These are phyloP conservation scores for Siderastrea siderea DNA, from an alignment of 92 coral and sea anemone genomes.

Conservation along the genomic window DNA sequence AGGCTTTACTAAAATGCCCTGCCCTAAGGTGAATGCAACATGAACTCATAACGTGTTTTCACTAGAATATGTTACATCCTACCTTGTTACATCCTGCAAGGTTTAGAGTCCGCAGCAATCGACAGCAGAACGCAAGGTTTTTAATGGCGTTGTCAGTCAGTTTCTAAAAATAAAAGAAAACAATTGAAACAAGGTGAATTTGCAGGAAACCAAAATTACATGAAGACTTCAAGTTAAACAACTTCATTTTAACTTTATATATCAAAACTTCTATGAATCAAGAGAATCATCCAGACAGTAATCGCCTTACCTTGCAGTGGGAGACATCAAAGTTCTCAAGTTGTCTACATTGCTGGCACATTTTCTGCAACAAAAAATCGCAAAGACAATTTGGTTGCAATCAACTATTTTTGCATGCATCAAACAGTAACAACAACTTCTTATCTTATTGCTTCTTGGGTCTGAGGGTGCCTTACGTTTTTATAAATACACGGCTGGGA, in stretches of 20 bases:
- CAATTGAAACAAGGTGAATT: not conserved
- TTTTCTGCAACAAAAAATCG: slow-evolving; percentile 73
- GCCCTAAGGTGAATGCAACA: too few relatives aligned
- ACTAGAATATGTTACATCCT: not conserved
- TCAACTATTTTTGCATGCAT: not conserved
- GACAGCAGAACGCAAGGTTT: slow-evolving; percentile 97
- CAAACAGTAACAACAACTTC: not conserved
- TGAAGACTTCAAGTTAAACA: too few relatives aligned
- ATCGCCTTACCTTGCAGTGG: slow-evolving; percentile 78
- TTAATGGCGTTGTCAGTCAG: slow-evolving; percentile 97
- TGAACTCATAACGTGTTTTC: too few relatives aligned
- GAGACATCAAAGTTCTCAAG: slow-evolving; percentile 93
- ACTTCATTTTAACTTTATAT: not conserved
- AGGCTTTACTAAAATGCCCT: too few relatives aligned
- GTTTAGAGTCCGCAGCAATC: slow-evolving; percentile 90
- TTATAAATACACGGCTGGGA: too few relatives aligned
- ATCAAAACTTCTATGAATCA: not conserved
- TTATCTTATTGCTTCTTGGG: too few relatives aligned
- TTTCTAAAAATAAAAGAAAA: slow-evolving; percentile 59
- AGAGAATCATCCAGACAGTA: not conserved
- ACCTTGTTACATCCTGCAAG: slow-evolving; percentile 95
- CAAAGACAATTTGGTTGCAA: not conserved
- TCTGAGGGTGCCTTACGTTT: too few relatives aligned
- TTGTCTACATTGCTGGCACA: slow-evolving; percentile 95
- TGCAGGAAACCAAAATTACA: not conserved